phyloP scores from a whole-genome alignment of 2,113 vertebrate genomes.

The Oryzias javanicus region DNA sequence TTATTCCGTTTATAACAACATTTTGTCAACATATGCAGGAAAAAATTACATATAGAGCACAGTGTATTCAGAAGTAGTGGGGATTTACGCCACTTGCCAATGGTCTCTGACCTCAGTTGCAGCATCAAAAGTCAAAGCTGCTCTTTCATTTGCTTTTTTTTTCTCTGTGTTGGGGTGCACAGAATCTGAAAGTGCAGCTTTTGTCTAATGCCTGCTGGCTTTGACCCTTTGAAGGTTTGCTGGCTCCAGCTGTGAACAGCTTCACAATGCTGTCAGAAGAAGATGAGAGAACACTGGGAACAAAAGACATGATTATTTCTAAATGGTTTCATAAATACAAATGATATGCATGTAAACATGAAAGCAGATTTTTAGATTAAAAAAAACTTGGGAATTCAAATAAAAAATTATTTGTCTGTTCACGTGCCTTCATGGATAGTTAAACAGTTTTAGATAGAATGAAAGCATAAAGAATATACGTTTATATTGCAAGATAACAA shows the following conservation, averaged over 20 bases:
- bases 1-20: no score
- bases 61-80: neutral
- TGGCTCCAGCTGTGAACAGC: conserved; percentile 17
- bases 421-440: no score
- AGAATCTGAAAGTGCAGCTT: conserved; percentile 12
- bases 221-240: conserved; percentile 23
- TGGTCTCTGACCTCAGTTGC: conserved; percentile 17
- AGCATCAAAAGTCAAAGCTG: conserved; percentile 43
- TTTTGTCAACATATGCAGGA: neutral
- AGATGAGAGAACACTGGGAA: no score
- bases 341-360: neutral
- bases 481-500: no score
- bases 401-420: no score
- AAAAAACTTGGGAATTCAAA: no score
- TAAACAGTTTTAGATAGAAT: no score
- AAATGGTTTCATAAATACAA: no score
- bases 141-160: conserved; percentile 56
- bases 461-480: no score
- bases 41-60: neutral
- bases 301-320: no score
- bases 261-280: neutral
- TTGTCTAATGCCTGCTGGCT: conserved; percentile 24
- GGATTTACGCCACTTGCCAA: conserved; percentile 12
- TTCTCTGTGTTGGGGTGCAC: conserved; percentile 46
- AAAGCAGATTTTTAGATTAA: neutral